Evolutionary conservation across 2,888 invertebrate genomes (phyloP).

Genomic region (Ariolimax columbianus): DNA sequence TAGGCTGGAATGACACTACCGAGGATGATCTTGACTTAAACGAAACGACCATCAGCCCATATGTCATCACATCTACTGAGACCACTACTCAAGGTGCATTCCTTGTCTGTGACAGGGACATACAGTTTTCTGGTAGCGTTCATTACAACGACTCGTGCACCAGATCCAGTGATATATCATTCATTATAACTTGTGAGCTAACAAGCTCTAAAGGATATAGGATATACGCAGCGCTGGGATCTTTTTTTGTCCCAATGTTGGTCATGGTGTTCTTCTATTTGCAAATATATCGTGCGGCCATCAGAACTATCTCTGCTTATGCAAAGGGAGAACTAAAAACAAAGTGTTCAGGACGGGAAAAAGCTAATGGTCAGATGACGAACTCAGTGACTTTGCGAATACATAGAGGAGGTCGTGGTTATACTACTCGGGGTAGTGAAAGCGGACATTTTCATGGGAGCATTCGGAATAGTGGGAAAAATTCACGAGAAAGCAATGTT

Average conservation of each 20-base stretch:
- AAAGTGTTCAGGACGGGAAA: conserved; percentile 48
- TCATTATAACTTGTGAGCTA: conserved; percentile 62
- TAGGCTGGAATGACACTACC: conserved; percentile 87
- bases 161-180: neutral
- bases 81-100: neutral
- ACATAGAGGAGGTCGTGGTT: conserved; percentile 85
- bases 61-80: neutral
- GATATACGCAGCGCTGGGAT: conserved; percentile 96
- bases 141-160: neutral
- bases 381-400: conserved; percentile 87
- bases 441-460: neutral
- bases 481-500: neutral
- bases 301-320: conserved; percentile 75
- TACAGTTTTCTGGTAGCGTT: too few relatives aligned
- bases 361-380: conserved; percentile 47
- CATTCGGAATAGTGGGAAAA: neutral
- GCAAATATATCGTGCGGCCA: conserved; percentile 94
- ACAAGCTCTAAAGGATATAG: conserved; percentile 87
- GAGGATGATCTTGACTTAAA: neutral
- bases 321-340: conserved; percentile 71
- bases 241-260: conserved; percentile 98
- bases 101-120: neutral
- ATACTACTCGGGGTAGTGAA: neutral
- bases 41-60: conserved; percentile 1
- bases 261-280: conserved; percentile 97